Conservation (phyloP, 2,888 invertebrate genomes). For the Tetheella fluctuosa region DNA sequence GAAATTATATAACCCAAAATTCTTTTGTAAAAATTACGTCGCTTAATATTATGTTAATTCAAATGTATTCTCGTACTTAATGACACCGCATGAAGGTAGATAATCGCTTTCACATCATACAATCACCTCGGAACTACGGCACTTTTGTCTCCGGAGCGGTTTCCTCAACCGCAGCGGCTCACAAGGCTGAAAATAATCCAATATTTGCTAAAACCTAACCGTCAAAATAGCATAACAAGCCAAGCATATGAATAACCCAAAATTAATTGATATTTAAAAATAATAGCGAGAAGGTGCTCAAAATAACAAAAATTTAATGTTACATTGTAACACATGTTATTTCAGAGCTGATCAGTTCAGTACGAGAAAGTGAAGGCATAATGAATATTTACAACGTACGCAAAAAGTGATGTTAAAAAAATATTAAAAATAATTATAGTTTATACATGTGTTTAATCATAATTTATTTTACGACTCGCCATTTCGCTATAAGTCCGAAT, state of each 20-base stretch:
- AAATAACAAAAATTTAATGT: background rate
- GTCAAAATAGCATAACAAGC: slow-evolving; percentile 48
- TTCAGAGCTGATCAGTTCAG: background rate
- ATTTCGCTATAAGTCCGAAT: background rate
- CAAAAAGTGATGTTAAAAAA: background rate
- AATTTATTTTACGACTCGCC: background rate
- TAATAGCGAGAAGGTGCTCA: background rate
- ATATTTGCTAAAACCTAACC: slow-evolving; percentile 46
- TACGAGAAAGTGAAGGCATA: background rate
- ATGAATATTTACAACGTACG: background rate
- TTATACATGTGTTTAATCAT: background rate
- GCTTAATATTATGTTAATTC: background rate
- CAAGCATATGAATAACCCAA: slow-evolving; percentile 35
- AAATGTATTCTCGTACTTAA: background rate
- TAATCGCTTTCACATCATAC: slow-evolving; percentile 26
- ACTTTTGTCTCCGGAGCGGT: slow-evolving; percentile 76
- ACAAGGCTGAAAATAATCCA: slow-evolving; percentile 71
- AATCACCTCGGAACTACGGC: slow-evolving; percentile 81
- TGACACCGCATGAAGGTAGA: background rate
- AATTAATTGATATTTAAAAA: slow-evolving; percentile 19
- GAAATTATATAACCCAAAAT: background rate
- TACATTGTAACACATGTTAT: background rate
- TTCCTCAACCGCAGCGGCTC: slow-evolving; percentile 71
- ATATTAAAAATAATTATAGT: slow-evolving; percentile 22
- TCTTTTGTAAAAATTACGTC: background rate